phyloP scores from a whole-genome alignment of 2,797 vertebrate genomes.

The Microctenopoma stevenorrisi region DNA sequence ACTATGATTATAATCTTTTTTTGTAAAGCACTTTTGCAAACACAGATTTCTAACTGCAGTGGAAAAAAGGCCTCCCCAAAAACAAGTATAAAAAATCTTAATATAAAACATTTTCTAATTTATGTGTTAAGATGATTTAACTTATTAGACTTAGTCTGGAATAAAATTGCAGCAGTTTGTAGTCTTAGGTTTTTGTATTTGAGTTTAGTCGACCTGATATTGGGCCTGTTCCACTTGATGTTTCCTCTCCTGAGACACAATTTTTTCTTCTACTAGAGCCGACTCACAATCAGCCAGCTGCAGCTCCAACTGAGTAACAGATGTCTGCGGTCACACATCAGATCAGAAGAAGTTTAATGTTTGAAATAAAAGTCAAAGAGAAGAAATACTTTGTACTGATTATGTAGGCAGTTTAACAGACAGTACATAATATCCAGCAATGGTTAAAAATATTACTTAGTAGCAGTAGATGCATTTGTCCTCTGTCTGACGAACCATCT shows the following conservation, averaged over 20 bases:
- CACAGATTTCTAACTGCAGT: neutral
- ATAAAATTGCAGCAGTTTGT: neutral
- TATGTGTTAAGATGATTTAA: neutral
- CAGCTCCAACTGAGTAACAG: conserved; percentile 78
- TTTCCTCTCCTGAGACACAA: conserved; percentile 79
- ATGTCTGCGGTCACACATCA: conserved; percentile 72
- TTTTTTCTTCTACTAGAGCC: conserved; percentile 79
- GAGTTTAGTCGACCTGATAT: conserved; percentile 77
- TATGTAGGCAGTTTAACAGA: neutral
- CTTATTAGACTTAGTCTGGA: neutral
- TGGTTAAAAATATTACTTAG: neutral
- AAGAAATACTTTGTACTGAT: neutral
- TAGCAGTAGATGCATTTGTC: neutral
- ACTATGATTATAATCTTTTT: neutral
- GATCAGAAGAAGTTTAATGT: neutral
- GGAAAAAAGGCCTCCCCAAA: no score
- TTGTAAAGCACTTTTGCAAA: neutral
- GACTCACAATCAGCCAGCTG: conserved; percentile 75
- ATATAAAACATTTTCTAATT: no score
- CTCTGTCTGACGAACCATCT: neutral
- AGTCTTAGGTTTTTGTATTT: neutral
- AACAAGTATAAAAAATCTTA: no score
- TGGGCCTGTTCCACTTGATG: conserved; percentile 75
- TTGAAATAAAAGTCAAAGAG: neutral
- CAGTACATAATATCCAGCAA: neutral